Conservation (phyloP, 2,888 invertebrate species). For the Brachyptera putata region DNA sequence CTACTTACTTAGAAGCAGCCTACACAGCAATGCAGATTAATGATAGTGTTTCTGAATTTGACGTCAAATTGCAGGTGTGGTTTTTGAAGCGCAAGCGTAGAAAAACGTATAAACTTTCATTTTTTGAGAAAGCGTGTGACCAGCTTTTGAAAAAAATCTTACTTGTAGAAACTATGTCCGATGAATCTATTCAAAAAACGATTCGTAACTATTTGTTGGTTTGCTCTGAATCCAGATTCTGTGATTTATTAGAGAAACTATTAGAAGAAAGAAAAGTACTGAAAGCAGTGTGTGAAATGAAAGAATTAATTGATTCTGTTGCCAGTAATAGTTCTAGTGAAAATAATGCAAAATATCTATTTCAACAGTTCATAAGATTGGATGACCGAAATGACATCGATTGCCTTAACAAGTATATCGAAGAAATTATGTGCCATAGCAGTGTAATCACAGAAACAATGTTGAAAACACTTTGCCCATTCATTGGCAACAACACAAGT, state of each 20-base stretch:
- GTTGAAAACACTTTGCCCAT: background rate
- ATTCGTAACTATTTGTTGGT: background rate
- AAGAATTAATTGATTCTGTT: background rate
- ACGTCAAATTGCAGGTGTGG: background rate
- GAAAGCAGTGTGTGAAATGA: background rate
- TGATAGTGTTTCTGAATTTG: background rate
- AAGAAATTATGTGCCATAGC: background rate
- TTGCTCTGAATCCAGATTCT: background rate
- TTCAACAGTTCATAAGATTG: background rate
- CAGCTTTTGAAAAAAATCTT: background rate
- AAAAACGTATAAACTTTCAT: background rate
- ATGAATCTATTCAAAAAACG: background rate
- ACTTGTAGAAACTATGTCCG: background rate
- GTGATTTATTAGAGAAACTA: background rate
- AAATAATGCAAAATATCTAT: background rate
- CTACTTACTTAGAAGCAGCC: background rate
- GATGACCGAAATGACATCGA: background rate
- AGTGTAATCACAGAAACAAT: too few species aligned
- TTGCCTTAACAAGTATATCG: background rate
- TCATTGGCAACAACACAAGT: background rate
- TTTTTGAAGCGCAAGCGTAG: background rate
- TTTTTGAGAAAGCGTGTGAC: slow-evolving; percentile 3
- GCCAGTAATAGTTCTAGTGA: background rate
- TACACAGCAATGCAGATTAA: background rate
- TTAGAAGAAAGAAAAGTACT: background rate